Evolutionary conservation across 2,113 vertebrate genomes (phyloP).

Genomic region (Gymnorhina tibicen): DNA sequence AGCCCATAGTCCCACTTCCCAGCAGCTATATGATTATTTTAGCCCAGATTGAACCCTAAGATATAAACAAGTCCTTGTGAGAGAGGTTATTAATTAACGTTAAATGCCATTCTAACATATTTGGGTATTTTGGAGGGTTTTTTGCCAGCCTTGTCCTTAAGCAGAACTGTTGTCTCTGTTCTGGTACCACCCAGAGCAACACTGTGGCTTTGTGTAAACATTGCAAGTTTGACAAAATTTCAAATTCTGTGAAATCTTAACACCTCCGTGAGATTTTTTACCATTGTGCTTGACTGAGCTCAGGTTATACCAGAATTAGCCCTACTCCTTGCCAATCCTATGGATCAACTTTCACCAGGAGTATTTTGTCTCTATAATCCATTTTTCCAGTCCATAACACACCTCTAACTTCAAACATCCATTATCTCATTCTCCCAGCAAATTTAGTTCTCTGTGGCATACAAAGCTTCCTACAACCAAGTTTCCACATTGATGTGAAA

Average conservation of each 20-base stretch:
- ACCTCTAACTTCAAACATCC: not conserved
- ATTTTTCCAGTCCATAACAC: not conserved
- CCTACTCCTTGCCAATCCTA: not conserved
- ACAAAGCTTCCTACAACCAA: not conserved
- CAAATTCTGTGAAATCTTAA: not conserved
- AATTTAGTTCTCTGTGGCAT: not conserved
- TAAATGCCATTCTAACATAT: not conserved
- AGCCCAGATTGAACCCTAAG: not conserved
- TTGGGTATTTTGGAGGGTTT: not conserved
- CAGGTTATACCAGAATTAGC: not conserved
- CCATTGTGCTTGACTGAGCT: not conserved
- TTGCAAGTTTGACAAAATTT: not conserved
- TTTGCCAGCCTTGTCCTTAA: not conserved
- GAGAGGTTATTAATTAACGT: not conserved
- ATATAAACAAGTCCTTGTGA: not conserved
- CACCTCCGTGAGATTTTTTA: not conserved
- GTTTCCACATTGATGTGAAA: not conserved
- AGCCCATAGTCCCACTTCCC: not conserved
- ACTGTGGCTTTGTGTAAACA: not conserved
- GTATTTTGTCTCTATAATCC: not conserved
- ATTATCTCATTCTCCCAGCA: not conserved
- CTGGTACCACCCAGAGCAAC: not conserved
- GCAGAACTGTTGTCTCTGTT: not conserved
- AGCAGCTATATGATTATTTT: not conserved
- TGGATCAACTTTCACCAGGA: not conserved